A percentile compares a stretch with the other conserved stretches of the same genome.
Conservation (phyloP, 2,113 vertebrate species). For the Pampusana beccarii region DNA sequence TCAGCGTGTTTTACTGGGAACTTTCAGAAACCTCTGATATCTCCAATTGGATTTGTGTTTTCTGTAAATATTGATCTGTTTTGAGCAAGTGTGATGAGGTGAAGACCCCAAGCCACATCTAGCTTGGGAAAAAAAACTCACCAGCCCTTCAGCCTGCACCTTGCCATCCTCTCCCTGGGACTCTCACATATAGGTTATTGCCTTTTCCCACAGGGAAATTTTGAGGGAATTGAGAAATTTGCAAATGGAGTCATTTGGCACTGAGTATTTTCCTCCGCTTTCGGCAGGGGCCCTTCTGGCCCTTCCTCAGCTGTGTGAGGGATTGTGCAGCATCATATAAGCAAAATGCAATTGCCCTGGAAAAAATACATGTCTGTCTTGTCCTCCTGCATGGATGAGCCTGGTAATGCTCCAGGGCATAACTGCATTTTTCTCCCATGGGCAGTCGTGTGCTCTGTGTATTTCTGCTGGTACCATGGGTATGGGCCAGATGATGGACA, state of each 20-base stretch:
- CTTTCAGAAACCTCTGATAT: not conserved
- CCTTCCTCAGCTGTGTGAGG: not conserved
- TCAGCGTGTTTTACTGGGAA: not conserved
- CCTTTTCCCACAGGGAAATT: not conserved
- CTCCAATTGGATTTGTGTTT: not conserved
- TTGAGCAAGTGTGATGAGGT: not conserved
- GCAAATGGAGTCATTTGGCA: not conserved
- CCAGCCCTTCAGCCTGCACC: not conserved
- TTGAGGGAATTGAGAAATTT: not conserved
- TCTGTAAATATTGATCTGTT: not conserved
- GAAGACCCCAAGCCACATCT: not conserved
- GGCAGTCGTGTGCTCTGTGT: rapidly evolving
- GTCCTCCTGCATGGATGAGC: not conserved
- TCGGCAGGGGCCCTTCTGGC: not conserved
- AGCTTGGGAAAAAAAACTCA: not conserved
- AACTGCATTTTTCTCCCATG: not conserved
- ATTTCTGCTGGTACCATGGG: not conserved
- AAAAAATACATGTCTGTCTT: not conserved
- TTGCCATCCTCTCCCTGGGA: not conserved
- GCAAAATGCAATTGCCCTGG: not conserved
- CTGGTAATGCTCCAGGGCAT: not conserved
- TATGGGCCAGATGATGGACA: not conserved
- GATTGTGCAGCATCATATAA: not conserved
- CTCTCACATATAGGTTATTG: not conserved
- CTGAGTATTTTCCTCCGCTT: not conserved